Base-by-base conservation (phyloP, 2,888 invertebrate species). In the Pyrgus malvae region DNA sequence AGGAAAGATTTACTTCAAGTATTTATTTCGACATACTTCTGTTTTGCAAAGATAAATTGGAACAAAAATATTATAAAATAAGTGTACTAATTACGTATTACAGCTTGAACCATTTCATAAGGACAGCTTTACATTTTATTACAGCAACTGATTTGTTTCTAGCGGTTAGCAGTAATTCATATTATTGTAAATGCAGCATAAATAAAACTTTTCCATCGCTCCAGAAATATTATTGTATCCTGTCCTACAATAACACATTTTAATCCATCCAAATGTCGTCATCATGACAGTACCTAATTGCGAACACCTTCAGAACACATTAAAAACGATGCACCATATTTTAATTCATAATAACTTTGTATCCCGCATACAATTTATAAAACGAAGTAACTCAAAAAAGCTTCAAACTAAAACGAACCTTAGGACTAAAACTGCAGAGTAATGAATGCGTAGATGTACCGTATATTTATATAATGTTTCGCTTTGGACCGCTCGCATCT, bases 271-370 rank as follows among this genome's bases (percentile, higher is more conserved):
- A 4, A 35, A 48, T 44, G 48, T 42, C 54, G 55, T 42, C 35
- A 66, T 63, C 63, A 60, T 48, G 57, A 59, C 72, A 60, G 70
- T 72, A 73, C 70, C 80, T 84, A 83, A 84, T 86, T 83, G 77
- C 79, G 70, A 72, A 66, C 71, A 79, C 77, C 75, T 78, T 77
- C 71, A 73, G 69, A 74, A 68, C 71, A 67, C 71, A 82, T 78
- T 80, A 81, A 81, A 82, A 72, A 78, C 77, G 78, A 76, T 81
- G 78, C 81, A 82, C 74, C 74, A 74, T 80, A 83, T 82, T 86
- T 84, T 83, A 84, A 85, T 83, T 84, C 76, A 79, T 78, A 83
- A 84, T 83, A 84, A 80, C 77, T 81, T 75, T 76, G 76, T 54
- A 46, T 54, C 38, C 16, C 11, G 19, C 61, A 60, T 65, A 54